Evolutionary conservation across 2,888 invertebrate species (phyloP), one percentile per base, ranked within the genome.

Genomic region (Brenthis daphne): DNA sequence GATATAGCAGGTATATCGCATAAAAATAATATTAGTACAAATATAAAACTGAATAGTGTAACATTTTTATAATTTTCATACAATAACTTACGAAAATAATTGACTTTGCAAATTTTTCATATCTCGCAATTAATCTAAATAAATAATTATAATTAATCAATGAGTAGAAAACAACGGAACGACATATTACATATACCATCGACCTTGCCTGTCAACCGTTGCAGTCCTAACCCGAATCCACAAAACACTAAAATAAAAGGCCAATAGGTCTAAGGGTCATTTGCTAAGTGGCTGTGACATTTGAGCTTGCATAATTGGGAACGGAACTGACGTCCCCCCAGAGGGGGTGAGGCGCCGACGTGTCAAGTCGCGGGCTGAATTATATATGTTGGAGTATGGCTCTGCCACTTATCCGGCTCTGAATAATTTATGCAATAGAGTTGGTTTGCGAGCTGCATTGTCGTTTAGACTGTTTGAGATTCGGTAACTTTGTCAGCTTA

Each of bases 191-290:
- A 33, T 16, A 37, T 16, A 58, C 63, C 57, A 50, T 58, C 67
- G 74, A 77, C 74, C 76, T 79, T 77, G 77, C 75, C 75, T 64
- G 55, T 79, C 79, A 81, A 74, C 74, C 71, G 65, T 66, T 74
- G 78, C 79, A 80, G 77, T 80, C 78, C 86, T 87, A 87, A 88
- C 85, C 85, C 79, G 79, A 74, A 82, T 82, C 79, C 80, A 74
- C 79, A 82, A 83, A 83, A 83, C 77, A 82, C 83, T 77, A 78
- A 85, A 85, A 89, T 85, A 89, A 91, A 88, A 86, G 90, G 92
- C 86, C 90, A 92, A 88, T 92, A 85, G 92, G 92, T 92, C 82
- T 91, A 85, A 90, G 90, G 92, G 92, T 92, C 92, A 91, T 80
- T 81, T 75, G 78, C 83, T 88, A 88, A 91, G 89, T 88, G 89